Evolutionary conservation across 2,888 invertebrate species (phyloP), one percentile per base, ranked within the genome.

Genomic region (Xanthia togata): DNA sequence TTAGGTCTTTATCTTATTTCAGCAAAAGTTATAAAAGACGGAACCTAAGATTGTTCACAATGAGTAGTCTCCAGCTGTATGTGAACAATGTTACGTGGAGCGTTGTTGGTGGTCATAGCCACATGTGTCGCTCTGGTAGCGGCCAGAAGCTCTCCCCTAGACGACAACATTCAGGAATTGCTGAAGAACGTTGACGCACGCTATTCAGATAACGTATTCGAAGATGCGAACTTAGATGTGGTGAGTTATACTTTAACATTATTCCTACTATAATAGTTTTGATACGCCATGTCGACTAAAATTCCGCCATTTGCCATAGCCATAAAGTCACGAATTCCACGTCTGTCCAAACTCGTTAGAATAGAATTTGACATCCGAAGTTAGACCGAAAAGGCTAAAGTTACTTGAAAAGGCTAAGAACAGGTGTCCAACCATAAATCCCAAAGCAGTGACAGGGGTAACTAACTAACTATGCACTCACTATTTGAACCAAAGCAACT

Each of bases 141-240:
- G 31, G 89, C 86, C 63, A 75, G 84, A 44, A 86, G 80, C 14
- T 92, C 94, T 4, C 92, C 94, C 6, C 87, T 93, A 35, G 91
- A 89, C 4, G 91, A 93, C 8, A 74, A 88, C 23, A 81, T 94
- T 5, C 88, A 92, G 53, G 83, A 90, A 50, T 80, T 94, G 57
- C 71, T 92, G 23, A 86, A 81, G 69, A 87, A 80, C 47, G 79
- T 87, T 8, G 85, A 73, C 60, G n/a, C 76, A 57, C 76, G 92
- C 82, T 83, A 90, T 90, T 95, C 95, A 17, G 88, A 93, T 76
- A 87, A 95, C 77, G 88, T 96, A 26, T 60, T 91, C 5, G 94
- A 95, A 91, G 96, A 96, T 90, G 94, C 96, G 44, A 74, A 71
- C 4, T 88, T 96, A 67, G 93, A 93, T 80, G 94, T 93, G 90